phyloP scores from a whole-genome alignment of 2,888 invertebrate species.

The Gonocerus acuteangulatus region DNA sequence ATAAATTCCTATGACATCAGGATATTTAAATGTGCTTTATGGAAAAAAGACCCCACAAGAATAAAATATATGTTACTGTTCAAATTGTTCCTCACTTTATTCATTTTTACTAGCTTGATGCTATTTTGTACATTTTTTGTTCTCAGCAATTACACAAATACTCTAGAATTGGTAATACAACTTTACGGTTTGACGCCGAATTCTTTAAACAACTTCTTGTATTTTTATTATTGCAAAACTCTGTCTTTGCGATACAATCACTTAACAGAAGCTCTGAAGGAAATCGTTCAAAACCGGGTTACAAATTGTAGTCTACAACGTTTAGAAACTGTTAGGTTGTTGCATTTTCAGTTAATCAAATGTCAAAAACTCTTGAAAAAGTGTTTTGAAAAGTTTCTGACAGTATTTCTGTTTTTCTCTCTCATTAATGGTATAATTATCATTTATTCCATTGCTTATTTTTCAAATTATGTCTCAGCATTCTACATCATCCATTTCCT shows the following conservation, averaged over 20 bases:
- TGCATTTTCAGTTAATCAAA: conserved; percentile 1
- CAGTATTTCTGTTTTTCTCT: not conserved
- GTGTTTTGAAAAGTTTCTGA: not conserved
- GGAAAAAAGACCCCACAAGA: not conserved
- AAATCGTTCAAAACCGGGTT: not conserved
- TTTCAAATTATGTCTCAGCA: not conserved
- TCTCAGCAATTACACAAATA: not conserved
- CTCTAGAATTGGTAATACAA: not conserved
- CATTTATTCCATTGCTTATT: conserved; percentile 1
- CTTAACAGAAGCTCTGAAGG: not conserved
- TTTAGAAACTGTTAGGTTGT: not conserved
- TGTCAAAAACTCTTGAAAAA: not conserved
- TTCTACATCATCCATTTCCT: not conserved
- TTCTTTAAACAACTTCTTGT: not conserved
- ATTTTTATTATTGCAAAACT: not conserved
- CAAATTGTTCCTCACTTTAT: not conserved
- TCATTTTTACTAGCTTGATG: not conserved
- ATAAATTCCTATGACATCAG: conserved; percentile 1
- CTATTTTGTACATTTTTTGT: not conserved
- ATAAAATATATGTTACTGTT: not conserved
- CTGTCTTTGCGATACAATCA: not conserved
- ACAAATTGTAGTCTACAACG: not conserved
- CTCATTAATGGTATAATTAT: not conserved
- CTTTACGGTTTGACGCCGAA: not conserved
- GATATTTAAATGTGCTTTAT: not conserved